A percentile compares a stretch with the other conserved stretches of the same genome.
phyloP scores from a whole-genome alignment of 2,797 vertebrate genomes.

The Borostomias antarcticus region DNA sequence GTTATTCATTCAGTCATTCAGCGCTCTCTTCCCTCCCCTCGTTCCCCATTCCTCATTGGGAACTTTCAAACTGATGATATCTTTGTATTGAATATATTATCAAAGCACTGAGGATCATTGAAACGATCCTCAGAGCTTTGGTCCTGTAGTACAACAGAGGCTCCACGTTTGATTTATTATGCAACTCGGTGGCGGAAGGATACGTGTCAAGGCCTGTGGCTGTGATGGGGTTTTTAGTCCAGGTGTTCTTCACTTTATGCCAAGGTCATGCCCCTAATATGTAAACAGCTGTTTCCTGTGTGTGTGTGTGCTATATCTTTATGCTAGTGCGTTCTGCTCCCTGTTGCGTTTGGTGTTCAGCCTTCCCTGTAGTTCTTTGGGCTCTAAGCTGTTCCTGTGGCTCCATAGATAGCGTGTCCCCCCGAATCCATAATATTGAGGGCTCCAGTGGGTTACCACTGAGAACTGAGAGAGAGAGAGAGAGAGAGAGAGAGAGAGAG shows the following conservation, averaged over 20 bases:
- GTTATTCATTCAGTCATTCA: neutral
- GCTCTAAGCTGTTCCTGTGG: conserved; percentile 21
- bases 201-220: neutral
- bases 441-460: conserved; percentile 19
- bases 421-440: conserved; percentile 7
- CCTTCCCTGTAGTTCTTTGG: neutral
- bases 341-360: neutral
- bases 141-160: neutral
- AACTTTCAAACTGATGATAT: conserved; percentile 6
- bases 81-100: neutral
- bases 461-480: conserved; percentile 20
- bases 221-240: neutral
- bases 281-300: neutral
- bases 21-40: neutral
- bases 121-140: too few species aligned
- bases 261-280: neutral
- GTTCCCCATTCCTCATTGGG: neutral
- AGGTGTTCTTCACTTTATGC: neutral
- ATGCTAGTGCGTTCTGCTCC: too few species aligned
- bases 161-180: neutral
- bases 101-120: too few species aligned
- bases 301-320: neutral
- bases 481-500: too few species aligned
- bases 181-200: neutral
- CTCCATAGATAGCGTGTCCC: conserved; percentile 15